A percentile compares a stretch with the other conserved stretches of the same genome.
These are phyloP conservation scores for Acanthis flammea DNA, from an alignment of 2,797 vertebrate genomes.

Conservation along the genomic window DNA sequence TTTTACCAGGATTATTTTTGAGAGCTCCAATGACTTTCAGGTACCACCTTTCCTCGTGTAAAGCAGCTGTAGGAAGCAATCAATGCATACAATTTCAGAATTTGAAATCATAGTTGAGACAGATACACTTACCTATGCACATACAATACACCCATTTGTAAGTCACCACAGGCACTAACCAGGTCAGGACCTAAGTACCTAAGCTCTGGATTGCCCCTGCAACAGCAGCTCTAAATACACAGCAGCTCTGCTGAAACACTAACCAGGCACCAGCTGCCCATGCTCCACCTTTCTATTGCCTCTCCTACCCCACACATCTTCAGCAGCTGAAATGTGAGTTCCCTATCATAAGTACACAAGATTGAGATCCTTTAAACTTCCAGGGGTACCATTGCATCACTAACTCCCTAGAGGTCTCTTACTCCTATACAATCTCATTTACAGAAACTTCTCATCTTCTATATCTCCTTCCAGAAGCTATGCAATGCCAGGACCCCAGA, in stretches of 20 bases:
- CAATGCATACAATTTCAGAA: not conserved
- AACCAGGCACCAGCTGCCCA: not conserved
- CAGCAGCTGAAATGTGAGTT: not conserved
- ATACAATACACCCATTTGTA: not conserved
- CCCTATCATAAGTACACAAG: not conserved
- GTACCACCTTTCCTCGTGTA: not conserved
- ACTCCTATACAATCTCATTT: not conserved
- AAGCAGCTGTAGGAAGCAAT: not conserved
- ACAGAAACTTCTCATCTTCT: not conserved
- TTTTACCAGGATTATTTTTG: not conserved
- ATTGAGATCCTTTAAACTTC: not conserved
- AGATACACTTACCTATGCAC: not conserved
- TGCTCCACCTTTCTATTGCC: not conserved
- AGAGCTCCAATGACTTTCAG: not conserved
- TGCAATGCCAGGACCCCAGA: not conserved
- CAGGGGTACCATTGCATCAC: not conserved
- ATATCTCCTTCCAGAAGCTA: not conserved
- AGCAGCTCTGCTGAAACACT: not conserved
- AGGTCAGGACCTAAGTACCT: not conserved
- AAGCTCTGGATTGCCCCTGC: not conserved
- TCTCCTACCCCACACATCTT: not conserved
- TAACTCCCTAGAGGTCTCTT: not conserved
- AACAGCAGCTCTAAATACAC: not conserved
- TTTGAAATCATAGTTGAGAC: not conserved
- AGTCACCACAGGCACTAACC: not conserved